Base-by-base conservation (phyloP, 2,113 vertebrate species). In the Caretta caretta region DNA sequence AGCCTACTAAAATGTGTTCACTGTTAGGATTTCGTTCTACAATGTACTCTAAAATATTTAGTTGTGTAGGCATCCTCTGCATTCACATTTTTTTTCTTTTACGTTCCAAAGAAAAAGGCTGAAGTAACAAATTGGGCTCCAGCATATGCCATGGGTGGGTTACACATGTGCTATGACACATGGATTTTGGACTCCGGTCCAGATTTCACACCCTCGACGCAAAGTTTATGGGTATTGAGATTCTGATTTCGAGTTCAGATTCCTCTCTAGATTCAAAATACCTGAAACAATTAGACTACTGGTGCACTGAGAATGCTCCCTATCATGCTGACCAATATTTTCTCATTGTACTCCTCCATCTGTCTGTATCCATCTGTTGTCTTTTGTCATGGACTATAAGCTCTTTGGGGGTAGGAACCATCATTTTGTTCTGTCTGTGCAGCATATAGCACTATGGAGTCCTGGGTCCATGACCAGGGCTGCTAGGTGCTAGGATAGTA, bases 1-100 rank as follows among this genome's bases (percentile, higher is more conserved):
- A 97, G 94, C 96, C 96, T 97, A 95, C 89, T 93, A 98, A 97
- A 95, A 91, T 97, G 96, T 95, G 95, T 80, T 84, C 97, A 93
- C 97, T 92, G 96, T 96, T 96, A 97, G 95, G 92, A 93, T 86
- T 87, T 92, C 96, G 87, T 93, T 96, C 96, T 86, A 93, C 92
- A 90, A 89, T 92, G 87, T 92, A 81, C 86, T 94, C 72, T 83
- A 94, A 84, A 96, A 84, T 96, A 93, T 98, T 98, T 97, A 94
- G 95, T 93, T 96, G 49, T 82, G 93, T 35, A 94, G 93, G 86
- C 90, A 97, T 57, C 87, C 90, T 94, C 72, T 92, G 76, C 91
- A 80, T 83, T 93, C 89, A 92, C 83, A 84, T 84, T 92, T 90
- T 93, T 59, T 56, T 89, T 80, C 27, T 50, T 80, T 54, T 19